Conservation (phyloP, 2,113 vertebrate species). For the Acinonyx jubatus region DNA sequence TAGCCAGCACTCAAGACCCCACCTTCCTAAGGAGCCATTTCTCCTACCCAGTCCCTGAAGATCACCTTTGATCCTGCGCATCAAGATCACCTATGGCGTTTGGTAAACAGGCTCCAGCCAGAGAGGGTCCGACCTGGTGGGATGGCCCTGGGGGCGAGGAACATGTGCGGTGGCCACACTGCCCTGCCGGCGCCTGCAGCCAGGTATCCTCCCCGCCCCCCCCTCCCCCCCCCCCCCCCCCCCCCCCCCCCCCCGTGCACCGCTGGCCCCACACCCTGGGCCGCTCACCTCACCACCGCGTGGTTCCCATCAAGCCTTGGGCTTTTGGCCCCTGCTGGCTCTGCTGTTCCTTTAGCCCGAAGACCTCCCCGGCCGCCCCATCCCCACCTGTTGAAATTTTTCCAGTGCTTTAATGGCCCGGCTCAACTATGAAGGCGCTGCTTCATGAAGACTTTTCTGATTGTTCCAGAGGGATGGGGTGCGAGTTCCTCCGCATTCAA, state of each 20-base stretch:
- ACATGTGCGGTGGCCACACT: too few relatives aligned
- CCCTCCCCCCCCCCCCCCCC: too few relatives aligned
- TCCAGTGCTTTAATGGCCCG: neutral
- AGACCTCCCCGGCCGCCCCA: neutral
- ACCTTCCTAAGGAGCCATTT: neutral
- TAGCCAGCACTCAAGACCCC: neutral
- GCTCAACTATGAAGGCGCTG: neutral
- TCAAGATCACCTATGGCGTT: neutral
- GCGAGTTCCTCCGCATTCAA: neutral
- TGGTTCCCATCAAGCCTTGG: fast-evolving
- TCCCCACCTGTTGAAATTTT: conserved; percentile 49
- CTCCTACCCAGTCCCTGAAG: neutral
- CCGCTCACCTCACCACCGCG: too few relatives aligned
- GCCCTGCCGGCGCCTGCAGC: neutral
- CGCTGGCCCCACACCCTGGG: neutral
- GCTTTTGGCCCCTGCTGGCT: neutral
- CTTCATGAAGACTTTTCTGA: neutral
- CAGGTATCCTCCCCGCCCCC: too few relatives aligned
- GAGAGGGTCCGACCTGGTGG: neutral
- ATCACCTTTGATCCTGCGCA: neutral
- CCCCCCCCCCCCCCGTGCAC: neutral
- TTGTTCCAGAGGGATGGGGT: neutral
- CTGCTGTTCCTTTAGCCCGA: neutral
- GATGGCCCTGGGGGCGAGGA: neutral
- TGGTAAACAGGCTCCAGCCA: neutral